Base-by-base conservation (phyloP, 2,888 invertebrate species). In the Macaria notata region DNA sequence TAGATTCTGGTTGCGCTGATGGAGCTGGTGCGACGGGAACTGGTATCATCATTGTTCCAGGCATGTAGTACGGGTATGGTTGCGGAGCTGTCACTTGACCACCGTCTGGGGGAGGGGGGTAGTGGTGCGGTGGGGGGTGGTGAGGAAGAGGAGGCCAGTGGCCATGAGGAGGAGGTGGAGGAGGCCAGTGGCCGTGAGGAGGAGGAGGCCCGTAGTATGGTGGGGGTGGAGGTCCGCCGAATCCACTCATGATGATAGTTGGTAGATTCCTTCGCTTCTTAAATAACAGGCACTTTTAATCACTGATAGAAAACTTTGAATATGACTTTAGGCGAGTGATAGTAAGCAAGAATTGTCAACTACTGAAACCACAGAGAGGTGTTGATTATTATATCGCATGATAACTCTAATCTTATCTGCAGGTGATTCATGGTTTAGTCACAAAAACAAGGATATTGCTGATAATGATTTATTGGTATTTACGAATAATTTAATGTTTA, bases 41-140 rank as follows among this genome's bases (percentile, higher is more conserved):
- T 0, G 86, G 87, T 1, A 88, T 66, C 87, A 89, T 89, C 66
- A 88, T 74, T 0, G 88, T 73, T 0, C 84, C 85, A 1, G 88
- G 88, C 0, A 86, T 65, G 68, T 76, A 89, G 72, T 85, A 87
- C 0, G 86, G 86, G 56, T 84, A 83, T 0, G 80, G 75, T 3
- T 59, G 69, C 3, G 70, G 70, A 3, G 66, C 64, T 5, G 60
- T 48, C 51, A 55, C 56, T 49, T 49, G 53, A 4, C 59, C 61
- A n/a, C 33, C 65, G 62, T 64, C 66, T 43, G 54, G 54, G 9
- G 52, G 55, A 3, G 74, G 73, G 0, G 71, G 72, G 1, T 62
- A 67, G 54, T 33, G 66, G 46, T 31, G 71, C 29, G 68, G 51
- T 45, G 69, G 65, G 42, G 62, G 61, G 3, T 50, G 41, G 59